A percentile compares a stretch with the other conserved stretches of the same genome.
phyloP scores from a whole-genome alignment of 2,113 vertebrate species.

The Megaceryle torquata region DNA sequence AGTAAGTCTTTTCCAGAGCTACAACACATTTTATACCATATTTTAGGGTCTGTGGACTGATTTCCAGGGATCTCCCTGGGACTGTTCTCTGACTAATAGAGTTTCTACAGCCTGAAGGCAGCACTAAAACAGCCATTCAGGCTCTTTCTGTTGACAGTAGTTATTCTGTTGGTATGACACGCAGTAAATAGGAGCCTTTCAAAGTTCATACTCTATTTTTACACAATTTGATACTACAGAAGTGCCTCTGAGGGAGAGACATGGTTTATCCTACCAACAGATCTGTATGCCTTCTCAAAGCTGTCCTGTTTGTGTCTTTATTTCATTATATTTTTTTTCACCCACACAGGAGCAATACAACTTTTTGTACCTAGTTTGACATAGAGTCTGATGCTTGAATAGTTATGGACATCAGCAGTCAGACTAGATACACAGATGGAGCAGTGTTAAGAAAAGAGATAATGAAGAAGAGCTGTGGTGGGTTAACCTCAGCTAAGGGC shows the following conservation, averaged over 20 bases:
- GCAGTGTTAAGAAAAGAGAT: background rate
- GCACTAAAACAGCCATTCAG: background rate
- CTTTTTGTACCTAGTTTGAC: background rate
- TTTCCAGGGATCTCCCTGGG: background rate
- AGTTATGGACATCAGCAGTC: background rate
- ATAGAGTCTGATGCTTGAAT: background rate
- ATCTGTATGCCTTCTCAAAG: background rate
- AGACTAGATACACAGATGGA: background rate
- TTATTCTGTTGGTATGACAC: background rate
- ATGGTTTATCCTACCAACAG: background rate
- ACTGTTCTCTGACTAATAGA: background rate
- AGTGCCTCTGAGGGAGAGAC: background rate
- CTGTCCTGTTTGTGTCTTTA: background rate
- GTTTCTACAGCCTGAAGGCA: background rate
- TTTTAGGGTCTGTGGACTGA: background rate
- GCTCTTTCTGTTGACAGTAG: background rate
- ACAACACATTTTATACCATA: background rate
- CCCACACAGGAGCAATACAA: background rate
- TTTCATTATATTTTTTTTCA: background rate
- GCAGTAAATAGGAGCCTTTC: background rate
- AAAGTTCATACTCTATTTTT: background rate
- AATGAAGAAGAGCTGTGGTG: background rate
- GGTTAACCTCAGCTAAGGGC: background rate
- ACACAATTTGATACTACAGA: background rate
- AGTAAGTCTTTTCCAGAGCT: background rate